phyloP scores from a whole-genome alignment of 2,888 invertebrate genomes.

The Malacosoma neustria region DNA sequence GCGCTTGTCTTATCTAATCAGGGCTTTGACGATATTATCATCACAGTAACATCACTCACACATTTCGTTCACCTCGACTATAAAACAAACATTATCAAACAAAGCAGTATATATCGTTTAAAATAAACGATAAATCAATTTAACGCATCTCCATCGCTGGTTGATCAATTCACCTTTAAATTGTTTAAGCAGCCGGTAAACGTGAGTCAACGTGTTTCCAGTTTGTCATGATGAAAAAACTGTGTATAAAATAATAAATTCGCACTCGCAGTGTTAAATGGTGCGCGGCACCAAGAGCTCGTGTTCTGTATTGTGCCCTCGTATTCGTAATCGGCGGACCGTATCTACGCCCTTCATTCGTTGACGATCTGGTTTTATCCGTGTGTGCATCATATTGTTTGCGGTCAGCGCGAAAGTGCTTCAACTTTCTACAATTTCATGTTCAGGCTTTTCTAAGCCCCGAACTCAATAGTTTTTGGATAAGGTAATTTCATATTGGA shows the following conservation, averaged over 20 bases:
- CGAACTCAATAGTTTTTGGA: neutral
- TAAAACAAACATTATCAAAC: slow-evolving; percentile 12
- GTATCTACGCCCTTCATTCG: slow-evolving; percentile 26
- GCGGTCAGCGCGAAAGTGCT: slow-evolving; percentile 33
- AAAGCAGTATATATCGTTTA: slow-evolving; percentile 3
- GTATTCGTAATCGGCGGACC: slow-evolving; percentile 22
- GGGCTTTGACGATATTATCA: slow-evolving; percentile 5
- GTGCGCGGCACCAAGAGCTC: neutral
- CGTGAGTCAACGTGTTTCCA: neutral
- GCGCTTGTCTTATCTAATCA: slow-evolving; percentile 20
- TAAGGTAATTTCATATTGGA: neutral
- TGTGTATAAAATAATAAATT: neutral
- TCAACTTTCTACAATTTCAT: slow-evolving; percentile 38
- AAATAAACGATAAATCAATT: neutral
- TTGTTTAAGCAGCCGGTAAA: neutral
- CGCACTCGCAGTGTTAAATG: neutral
- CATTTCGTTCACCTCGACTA: slow-evolving; percentile 15
- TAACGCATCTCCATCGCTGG: neutral
- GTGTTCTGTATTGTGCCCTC: slow-evolving; percentile 19
- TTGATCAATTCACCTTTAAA: neutral
- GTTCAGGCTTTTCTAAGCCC: slow-evolving; percentile 7
- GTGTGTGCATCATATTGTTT: neutral
- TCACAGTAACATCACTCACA: neutral
- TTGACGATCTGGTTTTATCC: slow-evolving; percentile 15
- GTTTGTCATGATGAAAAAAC: slow-evolving; percentile 4